These are phyloP conservation scores for Lates calcarifer DNA, from an alignment of 2,113 vertebrate genomes.

Conservation along the genomic window DNA sequence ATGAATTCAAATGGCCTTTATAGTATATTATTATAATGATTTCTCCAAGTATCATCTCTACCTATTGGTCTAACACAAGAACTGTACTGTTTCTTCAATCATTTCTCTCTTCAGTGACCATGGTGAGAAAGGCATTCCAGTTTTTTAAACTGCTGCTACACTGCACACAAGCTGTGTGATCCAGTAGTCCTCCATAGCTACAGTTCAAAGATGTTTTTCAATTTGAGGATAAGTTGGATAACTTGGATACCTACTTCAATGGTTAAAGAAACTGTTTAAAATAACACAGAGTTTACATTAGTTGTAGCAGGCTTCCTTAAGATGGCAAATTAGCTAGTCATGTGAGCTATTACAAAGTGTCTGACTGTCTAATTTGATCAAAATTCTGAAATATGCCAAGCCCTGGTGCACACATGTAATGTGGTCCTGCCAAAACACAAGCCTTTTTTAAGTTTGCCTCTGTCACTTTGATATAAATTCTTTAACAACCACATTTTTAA, in stretches of 20 bases:
- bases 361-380: too few relatives aligned
- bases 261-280: background rate
- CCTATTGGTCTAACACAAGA: background rate
- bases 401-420: too few relatives aligned
- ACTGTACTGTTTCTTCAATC: background rate
- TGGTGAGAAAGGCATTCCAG: too few relatives aligned
- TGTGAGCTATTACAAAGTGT: too few relatives aligned
- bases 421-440: background rate
- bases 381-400: background rate
- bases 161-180: background rate
- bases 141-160: slow-evolving; percentile 1
- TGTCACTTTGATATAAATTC: background rate
- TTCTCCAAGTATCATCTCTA: background rate
- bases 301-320: background rate
- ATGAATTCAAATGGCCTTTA: background rate
- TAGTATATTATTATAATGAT: background rate
- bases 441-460: background rate
- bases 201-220: too few relatives aligned
- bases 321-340: background rate
- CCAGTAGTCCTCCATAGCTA: background rate
- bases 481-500: background rate
- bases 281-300: background rate
- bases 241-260: too few relatives aligned
- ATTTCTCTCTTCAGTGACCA: background rate
- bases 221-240: too few relatives aligned